phyloP scores from a whole-genome alignment of 2,113 vertebrate species.

The Calidris pugnax region DNA sequence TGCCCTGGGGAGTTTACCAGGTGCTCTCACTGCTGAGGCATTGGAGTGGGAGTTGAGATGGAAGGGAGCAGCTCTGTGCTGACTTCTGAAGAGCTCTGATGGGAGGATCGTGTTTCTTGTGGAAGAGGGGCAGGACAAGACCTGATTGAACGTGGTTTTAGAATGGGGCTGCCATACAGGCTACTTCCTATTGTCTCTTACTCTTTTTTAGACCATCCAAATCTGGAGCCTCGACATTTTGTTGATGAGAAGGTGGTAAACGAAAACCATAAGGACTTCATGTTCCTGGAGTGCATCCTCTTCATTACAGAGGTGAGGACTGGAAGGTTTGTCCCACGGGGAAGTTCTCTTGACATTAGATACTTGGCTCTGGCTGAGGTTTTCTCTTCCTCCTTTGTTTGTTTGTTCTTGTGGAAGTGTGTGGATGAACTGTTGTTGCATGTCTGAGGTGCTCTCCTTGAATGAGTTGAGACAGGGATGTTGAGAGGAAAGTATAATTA shows the following conservation, averaged over 20 bases:
- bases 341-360: neutral
- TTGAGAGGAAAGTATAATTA: neutral
- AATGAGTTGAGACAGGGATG: neutral
- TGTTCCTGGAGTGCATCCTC: slow-evolving; percentile 95
- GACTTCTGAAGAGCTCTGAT: neutral
- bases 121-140: neutral
- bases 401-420: neutral
- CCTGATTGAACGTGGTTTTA: neutral
- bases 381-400: slow-evolving; percentile 29
- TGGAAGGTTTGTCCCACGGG: neutral
- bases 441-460: slow-evolving; percentile 1
- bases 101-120: neutral
- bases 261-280: slow-evolving; percentile 92
- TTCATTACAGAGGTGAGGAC: slow-evolving; percentile 87
- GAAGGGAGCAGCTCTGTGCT: neutral
- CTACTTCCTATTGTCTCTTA: neutral
- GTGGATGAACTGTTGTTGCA: neutral
- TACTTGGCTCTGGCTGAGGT: neutral
- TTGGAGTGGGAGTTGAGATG: neutral
- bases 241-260: slow-evolving; percentile 90
- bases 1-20: neutral
- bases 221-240: slow-evolving; percentile 91
- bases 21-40: neutral
- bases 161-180: neutral
- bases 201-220: slow-evolving; percentile 84